A percentile compares a stretch with the other conserved stretches of the same genome.
phyloP scores from a whole-genome alignment of 2,113 vertebrate species.

The Haplotaxodon microlepis region DNA sequence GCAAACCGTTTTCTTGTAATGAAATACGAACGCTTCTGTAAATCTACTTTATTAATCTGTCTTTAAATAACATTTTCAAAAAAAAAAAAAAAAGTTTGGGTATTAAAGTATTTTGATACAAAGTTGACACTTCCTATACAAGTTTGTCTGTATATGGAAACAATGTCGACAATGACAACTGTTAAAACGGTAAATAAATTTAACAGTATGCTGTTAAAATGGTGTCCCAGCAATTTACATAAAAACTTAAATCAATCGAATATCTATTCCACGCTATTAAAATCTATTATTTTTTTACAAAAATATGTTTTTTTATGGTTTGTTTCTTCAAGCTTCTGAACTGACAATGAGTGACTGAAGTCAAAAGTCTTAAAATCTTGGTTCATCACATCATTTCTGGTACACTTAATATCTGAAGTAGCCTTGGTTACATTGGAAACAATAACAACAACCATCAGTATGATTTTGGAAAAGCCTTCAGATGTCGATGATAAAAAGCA shows the following conservation, averaged over 20 bases:
- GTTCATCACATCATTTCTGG: background rate
- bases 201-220: background rate
- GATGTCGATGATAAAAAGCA: slow-evolving; percentile 1
- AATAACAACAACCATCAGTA: background rate
- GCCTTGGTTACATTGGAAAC: background rate
- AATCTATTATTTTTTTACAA: background rate
- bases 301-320: background rate
- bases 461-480: slow-evolving; percentile 6
- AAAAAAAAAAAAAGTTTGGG: too few relatives aligned
- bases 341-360: background rate
- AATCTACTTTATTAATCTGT: background rate
- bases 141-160: background rate
- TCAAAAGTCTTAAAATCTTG: background rate
- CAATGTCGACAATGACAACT: background rate
- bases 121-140: background rate
- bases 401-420: background rate
- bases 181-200: accelerated
- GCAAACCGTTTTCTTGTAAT: background rate
- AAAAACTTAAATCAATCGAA: background rate
- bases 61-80: background rate
- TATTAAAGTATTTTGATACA: background rate
- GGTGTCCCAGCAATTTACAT: background rate
- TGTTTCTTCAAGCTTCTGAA: background rate
- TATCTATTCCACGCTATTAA: background rate
- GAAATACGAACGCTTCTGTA: background rate